Base-by-base conservation (phyloP, 2,113 vertebrate genomes). In the Lophochroa leadbeateri region DNA sequence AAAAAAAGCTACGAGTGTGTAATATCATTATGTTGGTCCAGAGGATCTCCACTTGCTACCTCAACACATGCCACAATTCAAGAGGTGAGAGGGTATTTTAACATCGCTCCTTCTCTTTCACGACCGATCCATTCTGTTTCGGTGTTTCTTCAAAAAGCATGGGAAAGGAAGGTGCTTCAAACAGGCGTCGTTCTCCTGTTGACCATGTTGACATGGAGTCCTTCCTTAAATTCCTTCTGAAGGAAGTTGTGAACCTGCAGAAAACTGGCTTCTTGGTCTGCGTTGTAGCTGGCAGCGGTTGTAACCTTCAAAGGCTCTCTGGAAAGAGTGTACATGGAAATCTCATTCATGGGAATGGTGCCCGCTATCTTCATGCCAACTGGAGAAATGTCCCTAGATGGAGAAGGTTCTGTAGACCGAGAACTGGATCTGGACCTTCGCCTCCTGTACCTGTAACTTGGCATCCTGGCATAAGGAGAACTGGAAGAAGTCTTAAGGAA, bases 191-290 rank as follows among this genome's bases (percentile, higher is more conserved):
- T 99, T 97, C 99, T 98, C 97, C 99, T 98, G 97, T 99, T 99
- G 86, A 99, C 98, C 98, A 98, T 97, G 93, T 97, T 98, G 90
- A 98, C 94, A 1, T 97, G 97, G 91, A 98, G 96, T 47, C 98
- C 98, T 65, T 99, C 99, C 94, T 99, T 99, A 82, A 99, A 98
- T 81, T 99, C 99, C 81, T 99, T 99, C 95, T 99, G 98, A 90
- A 99, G 99, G 98, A 99, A 99, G 98, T 99, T 99, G 92, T 99
- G 99, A 77, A 99, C 98, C 98, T 99, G 99, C 86, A 99, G 98
- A 90, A 99, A 99, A 80, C 99, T 98, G 7, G 98, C 97, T 13
- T 99, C 99, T 41, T 98, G 99, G 82, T 99, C 99, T 1, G 99
- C 99, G 23, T 99, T 99, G 98, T 99, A 99, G 41, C 98, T 98